phyloP scores from a whole-genome alignment of 2,888 invertebrate species.

The Dicyrtomina minuta region DNA sequence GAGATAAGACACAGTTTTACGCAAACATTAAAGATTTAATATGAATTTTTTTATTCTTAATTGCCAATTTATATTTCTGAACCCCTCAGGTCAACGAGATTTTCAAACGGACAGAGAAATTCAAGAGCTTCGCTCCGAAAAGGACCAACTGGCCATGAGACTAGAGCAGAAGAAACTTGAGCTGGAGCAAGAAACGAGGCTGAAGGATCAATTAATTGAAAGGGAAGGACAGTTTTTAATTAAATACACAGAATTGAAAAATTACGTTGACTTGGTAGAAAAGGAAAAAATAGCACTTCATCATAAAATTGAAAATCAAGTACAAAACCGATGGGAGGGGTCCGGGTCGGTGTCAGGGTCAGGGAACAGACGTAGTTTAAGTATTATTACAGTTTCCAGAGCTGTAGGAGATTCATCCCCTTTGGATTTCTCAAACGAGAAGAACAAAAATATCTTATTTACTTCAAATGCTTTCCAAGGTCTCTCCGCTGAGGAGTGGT shows the following conservation, averaged over 20 bases:
- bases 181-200: slow-evolving; percentile 12
- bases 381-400: neutral
- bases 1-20: no score
- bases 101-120: slow-evolving; percentile 13
- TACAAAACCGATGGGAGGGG: no score
- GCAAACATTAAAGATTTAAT: neutral
- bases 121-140: slow-evolving; percentile 4
- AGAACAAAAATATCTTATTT: neutral
- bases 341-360: neutral
- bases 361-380: neutral
- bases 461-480: neutral
- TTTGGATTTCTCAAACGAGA: neutral
- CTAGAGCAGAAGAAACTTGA: slow-evolving; percentile 12
- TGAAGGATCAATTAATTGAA: slow-evolving; percentile 7
- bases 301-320: no score
- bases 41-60: neutral
- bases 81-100: neutral
- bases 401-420: neutral
- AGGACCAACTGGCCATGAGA: slow-evolving; percentile 21
- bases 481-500: neutral
- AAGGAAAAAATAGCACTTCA: slow-evolving; percentile 1
- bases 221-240: neutral
- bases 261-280: neutral
- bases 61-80: neutral
- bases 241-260: slow-evolving; percentile 15